Evolutionary conservation across 2,888 invertebrate species (phyloP).

Genomic region (Eucera pruinosa): DNA sequence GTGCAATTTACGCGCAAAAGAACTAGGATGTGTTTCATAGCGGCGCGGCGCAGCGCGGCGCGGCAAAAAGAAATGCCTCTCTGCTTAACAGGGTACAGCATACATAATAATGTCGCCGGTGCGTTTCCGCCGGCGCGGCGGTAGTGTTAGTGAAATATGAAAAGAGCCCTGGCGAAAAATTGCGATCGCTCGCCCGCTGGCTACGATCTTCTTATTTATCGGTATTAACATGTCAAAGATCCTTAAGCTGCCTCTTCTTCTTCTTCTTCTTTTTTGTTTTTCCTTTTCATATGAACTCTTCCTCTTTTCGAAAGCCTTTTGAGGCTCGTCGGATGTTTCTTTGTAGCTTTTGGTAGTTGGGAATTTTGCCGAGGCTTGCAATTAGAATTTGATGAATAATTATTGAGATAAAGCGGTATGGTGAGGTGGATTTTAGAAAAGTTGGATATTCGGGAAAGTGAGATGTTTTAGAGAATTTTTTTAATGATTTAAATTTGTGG

Average conservation of each 20-base stretch:
- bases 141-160: conserved; percentile 50
- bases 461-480: too few species aligned
- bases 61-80: conserved; percentile 56
- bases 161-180: conserved; percentile 46
- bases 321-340: not conserved
- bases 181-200: conserved; percentile 42
- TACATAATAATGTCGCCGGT: conserved; percentile 63
- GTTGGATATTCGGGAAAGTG: too few species aligned
- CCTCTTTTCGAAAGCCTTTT: not conserved
- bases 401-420: too few species aligned
- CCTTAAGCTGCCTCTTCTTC: conserved; percentile 9
- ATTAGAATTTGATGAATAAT: too few species aligned
- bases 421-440: too few species aligned
- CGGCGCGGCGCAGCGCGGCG: too few species aligned
- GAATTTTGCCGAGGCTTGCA: too few species aligned
- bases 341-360: too few species aligned
- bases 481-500: too few species aligned
- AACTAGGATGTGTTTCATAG: conserved; percentile 68
- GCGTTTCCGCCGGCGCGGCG: conserved; percentile 29
- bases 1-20: conserved; percentile 72
- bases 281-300: not conserved
- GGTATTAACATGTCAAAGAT: conserved; percentile 49
- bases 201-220: conserved; percentile 52
- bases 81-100: conserved; percentile 57
- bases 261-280: not conserved